Conservation (phyloP, 2,888 invertebrate genomes). For the Hoplodrina blanda region DNA sequence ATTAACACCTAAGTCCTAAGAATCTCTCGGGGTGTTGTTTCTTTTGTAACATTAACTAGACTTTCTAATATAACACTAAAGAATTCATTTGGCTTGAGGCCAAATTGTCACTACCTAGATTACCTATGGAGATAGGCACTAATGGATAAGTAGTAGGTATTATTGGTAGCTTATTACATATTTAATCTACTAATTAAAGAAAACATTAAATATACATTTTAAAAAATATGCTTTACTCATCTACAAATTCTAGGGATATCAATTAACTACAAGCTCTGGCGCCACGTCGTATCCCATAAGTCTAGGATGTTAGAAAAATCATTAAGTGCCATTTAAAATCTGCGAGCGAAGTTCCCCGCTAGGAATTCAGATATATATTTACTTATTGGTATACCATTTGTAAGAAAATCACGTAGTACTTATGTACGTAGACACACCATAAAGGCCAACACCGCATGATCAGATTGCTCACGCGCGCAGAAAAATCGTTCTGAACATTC, state of each 20-base stretch:
- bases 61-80: neutral
- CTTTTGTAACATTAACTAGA: neutral
- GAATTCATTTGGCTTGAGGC: conserved; percentile 4
- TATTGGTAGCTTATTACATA: neutral
- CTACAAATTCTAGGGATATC: neutral
- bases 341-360: conserved; percentile 18
- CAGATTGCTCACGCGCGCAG: conserved; percentile 46
- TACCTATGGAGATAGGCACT: neutral
- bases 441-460: conserved; percentile 46
- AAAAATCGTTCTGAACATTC: conserved; percentile 45
- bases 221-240: neutral
- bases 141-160: neutral
- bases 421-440: conserved; percentile 35
- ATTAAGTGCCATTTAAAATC: conserved; percentile 58
- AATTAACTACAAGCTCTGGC: conserved; percentile 2
- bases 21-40: neutral
- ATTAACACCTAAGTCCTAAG: neutral
- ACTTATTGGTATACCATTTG: conserved; percentile 54
- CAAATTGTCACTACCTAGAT: conserved; percentile 6
- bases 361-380: conserved; percentile 39
- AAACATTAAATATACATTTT: neutral
- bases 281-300: conserved; percentile 20
- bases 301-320: conserved; percentile 26
- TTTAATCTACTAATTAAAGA: neutral
- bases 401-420: conserved; percentile 55